Conservation (phyloP, 2,797 vertebrate genomes). For the Erpetoichthys calabaricus region DNA sequence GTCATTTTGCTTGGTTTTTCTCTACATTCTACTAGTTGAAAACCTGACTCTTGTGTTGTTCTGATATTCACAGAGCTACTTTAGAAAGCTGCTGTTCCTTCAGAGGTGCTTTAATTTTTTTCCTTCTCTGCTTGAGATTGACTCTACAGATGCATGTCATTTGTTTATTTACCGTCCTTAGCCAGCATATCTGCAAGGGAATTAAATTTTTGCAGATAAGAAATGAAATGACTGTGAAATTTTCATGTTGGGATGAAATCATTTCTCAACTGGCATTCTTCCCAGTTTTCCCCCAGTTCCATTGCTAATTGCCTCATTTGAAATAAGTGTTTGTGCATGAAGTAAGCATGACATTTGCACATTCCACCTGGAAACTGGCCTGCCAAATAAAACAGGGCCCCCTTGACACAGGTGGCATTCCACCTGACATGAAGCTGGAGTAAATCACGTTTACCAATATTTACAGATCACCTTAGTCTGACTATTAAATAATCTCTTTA, state of each 20-base stretch:
- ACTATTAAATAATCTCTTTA: no score
- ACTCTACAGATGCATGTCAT: background rate
- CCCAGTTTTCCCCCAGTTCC: background rate
- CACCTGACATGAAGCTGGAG: background rate
- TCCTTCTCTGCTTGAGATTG: background rate
- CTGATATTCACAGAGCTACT: no score
- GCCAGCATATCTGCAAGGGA: constrained; percentile 2
- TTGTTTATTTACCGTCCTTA: background rate
- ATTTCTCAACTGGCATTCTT: background rate
- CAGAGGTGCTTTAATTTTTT: no score
- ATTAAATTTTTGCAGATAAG: constrained; percentile 3
- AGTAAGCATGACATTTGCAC: background rate
- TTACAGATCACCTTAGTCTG: no score
- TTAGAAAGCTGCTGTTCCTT: no score
- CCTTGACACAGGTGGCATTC: background rate
- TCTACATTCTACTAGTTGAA: no score
- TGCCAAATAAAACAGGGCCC: constrained; percentile 1
- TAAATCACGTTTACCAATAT: no score
- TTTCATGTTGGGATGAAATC: background rate
- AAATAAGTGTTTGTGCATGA: background rate
- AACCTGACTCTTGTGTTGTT: no score
- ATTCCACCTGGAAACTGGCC: background rate
- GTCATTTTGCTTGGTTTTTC: no score
- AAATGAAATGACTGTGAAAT: background rate
- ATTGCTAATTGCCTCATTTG: constrained; percentile 6